Conservation (phyloP, 92 coral and sea anemone species). For the Blastomussa wellsi region DNA sequence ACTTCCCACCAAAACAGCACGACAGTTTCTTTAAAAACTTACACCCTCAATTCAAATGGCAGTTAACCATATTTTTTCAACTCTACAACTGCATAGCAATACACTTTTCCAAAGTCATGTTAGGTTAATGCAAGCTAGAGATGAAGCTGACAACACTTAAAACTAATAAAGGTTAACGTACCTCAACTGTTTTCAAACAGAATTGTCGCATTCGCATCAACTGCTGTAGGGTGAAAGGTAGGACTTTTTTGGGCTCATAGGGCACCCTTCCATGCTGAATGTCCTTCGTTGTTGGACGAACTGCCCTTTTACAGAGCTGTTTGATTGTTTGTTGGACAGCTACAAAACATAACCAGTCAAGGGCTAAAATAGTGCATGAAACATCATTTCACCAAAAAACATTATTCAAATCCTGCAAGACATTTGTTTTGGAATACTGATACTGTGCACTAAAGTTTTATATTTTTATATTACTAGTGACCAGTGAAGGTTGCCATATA, state of each 20-base stretch:
- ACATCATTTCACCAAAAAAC: no score
- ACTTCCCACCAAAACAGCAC: no score
- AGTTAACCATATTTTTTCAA: neutral
- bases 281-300: constrained; percentile 35
- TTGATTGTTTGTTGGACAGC: constrained; percentile 48
- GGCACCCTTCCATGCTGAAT: constrained; percentile 23
- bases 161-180: neutral
- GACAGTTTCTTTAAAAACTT: no score
- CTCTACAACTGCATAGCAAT: neutral
- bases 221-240: constrained; percentile 21
- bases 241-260: constrained; percentile 40
- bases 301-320: constrained; percentile 51
- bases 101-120: neutral
- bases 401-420: no score
- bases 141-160: no score
- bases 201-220: constrained; percentile 36
- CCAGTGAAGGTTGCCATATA: neutral
- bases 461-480: neutral
- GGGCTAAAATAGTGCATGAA: no score
- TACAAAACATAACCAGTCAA: neutral
- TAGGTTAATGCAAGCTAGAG: neutral
- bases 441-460: neutral
- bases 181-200: constrained; percentile 55
- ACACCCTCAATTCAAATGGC: no score
- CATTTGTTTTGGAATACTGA: no score